phyloP scores from a whole-genome alignment of 2,888 invertebrate species.

The Strigamia crassipes region DNA sequence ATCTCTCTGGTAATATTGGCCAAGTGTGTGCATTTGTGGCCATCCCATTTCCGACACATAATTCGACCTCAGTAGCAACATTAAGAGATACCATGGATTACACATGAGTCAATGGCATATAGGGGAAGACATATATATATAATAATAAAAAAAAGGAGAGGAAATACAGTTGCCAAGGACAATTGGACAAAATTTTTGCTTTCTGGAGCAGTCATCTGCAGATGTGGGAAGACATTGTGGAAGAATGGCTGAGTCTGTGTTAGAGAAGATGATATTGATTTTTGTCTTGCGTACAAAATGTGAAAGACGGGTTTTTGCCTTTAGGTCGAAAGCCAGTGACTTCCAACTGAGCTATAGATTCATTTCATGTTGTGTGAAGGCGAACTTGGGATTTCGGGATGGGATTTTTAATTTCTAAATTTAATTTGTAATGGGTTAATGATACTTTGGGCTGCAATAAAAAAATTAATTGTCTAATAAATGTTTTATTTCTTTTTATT shows the following conservation, averaged over 20 bases:
- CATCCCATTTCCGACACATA: neutral
- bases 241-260: slow-evolving; percentile 4
- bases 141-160: neutral
- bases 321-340: slow-evolving; percentile 4
- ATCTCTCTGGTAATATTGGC: neutral
- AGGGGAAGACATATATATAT: neutral
- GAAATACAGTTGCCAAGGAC: slow-evolving; percentile 10
- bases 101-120: neutral
- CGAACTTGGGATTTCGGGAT: neutral
- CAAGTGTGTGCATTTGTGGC: neutral
- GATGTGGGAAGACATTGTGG: neutral
- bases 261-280: slow-evolving; percentile 3
- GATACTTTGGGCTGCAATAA: too few species aligned
- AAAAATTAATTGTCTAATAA: too few species aligned
- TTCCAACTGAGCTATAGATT: neutral
- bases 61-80: neutral
- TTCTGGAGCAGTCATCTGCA: slow-evolving; percentile 4
- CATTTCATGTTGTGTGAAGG: neutral
- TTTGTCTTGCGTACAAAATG: slow-evolving; percentile 10
- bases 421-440: too few species aligned
- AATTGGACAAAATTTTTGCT: slow-evolving; percentile 10
- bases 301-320: slow-evolving; percentile 1
- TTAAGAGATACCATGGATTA: slow-evolving; percentile 4
- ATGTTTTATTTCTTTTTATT: too few species aligned
- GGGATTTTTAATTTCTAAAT: too few species aligned